Conservation (phyloP, 2,113 vertebrate genomes). For the Eurystomus gularis region DNA sequence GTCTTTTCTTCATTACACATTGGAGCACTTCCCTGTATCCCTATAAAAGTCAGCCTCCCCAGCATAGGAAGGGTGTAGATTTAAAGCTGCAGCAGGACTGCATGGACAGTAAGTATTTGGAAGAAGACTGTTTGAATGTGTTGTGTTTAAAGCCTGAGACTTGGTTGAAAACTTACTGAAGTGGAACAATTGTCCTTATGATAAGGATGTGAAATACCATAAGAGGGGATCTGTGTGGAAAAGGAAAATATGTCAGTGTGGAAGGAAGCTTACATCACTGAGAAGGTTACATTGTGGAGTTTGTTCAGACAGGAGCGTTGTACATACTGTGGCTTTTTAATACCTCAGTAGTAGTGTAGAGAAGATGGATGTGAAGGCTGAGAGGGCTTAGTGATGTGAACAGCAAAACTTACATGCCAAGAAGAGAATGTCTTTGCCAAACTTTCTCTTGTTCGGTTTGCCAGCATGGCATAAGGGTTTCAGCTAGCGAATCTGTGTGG, state of each 20-base stretch:
- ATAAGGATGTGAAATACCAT: neutral
- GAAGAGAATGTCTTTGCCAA: neutral
- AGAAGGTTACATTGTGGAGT: neutral
- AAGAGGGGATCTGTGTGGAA: neutral
- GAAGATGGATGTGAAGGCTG: neutral
- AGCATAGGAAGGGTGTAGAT: neutral
- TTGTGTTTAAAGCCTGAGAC: neutral
- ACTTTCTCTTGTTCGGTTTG: neutral
- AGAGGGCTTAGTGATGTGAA: neutral
- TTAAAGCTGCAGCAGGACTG: neutral
- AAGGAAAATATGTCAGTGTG: neutral
- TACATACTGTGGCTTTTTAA: neutral
- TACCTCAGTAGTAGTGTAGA: neutral
- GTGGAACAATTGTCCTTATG: neutral
- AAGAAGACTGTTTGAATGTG: neutral
- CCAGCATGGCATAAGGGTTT: neutral
- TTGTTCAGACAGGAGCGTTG: neutral
- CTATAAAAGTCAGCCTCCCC: neutral
- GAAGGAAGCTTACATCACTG: neutral
- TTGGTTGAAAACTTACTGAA: neutral
- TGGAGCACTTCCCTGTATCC: neutral
- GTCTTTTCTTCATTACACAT: neutral
- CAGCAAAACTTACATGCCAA: neutral
- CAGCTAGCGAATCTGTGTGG: neutral
- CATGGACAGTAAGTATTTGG: neutral